Conservation (phyloP, 2,113 vertebrate species). For the Atherinomorus stipes region DNA sequence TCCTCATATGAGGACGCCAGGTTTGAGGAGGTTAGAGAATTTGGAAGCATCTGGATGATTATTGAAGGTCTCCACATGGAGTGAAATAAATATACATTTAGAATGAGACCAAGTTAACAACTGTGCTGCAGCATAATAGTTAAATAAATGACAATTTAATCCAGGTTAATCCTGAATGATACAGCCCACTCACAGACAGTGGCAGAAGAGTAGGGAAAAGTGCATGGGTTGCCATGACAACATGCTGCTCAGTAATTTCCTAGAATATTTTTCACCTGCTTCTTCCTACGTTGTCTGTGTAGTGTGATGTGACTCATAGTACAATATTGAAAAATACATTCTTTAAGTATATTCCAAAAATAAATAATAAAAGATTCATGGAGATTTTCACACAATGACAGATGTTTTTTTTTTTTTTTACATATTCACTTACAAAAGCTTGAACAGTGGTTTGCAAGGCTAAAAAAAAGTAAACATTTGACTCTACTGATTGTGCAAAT, state of each 20-base stretch:
- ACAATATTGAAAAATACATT: background rate
- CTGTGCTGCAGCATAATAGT: background rate
- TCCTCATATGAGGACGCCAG: too few relatives aligned
- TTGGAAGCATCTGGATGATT: too few relatives aligned
- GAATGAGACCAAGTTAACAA: background rate
- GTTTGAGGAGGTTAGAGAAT: too few relatives aligned
- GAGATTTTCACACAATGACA: too few relatives aligned
- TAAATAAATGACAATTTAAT: constrained; percentile 28
- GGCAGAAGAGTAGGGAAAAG: constrained; percentile 21
- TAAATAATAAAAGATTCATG: background rate
- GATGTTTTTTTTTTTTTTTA: background rate
- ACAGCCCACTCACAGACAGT: constrained; percentile 44
- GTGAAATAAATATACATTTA: background rate
- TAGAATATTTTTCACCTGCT: constrained; percentile 27
- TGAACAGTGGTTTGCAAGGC: background rate
- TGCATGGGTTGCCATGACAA: constrained; percentile 50
- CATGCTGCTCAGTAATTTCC: constrained; percentile 44
- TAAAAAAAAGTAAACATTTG: too few relatives aligned
- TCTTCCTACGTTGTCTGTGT: background rate
- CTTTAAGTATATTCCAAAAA: background rate
- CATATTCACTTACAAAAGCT: background rate
- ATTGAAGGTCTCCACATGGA: too few relatives aligned
- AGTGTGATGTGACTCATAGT: background rate
- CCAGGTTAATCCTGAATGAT: constrained; percentile 41
- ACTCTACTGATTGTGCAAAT: background rate